phyloP scores from a whole-genome alignment of 2,888 invertebrate genomes.

The Zaprionus obscuricornis region DNA sequence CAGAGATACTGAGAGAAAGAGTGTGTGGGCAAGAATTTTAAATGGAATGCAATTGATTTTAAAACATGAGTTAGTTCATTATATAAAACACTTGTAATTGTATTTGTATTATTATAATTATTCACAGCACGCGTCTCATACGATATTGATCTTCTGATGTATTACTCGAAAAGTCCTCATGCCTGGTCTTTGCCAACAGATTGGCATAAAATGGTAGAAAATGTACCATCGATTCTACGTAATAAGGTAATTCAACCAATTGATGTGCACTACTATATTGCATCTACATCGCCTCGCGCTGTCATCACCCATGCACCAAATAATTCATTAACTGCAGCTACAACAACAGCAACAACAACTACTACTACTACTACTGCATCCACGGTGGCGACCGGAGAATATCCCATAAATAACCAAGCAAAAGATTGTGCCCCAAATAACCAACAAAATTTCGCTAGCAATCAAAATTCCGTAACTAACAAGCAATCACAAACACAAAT shows the following conservation, averaged over 20 bases:
- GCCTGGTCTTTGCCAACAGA: conserved; percentile 82
- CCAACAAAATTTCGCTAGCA: conserved; percentile 20
- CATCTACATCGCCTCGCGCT: conserved; percentile 42
- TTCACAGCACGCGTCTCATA: conserved; percentile 81
- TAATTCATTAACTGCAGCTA: conserved; percentile 52
- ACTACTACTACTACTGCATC: too few species aligned
- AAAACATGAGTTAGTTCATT: not conserved
- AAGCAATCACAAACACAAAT: conserved; percentile 27
- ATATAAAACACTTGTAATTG: too few species aligned
- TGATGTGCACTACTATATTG: conserved; percentile 30
- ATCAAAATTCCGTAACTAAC: conserved; percentile 51
- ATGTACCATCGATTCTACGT: conserved; percentile 81
- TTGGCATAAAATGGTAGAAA: conserved; percentile 81
- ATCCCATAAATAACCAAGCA: too few species aligned
- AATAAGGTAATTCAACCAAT: conserved; percentile 82
- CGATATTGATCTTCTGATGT: conserved; percentile 82
- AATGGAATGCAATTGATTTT: not conserved
- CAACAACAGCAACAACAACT: conserved; percentile 22
- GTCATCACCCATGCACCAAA: conserved; percentile 53
- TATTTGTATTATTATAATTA: too few species aligned
- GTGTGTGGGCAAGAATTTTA: too few species aligned
- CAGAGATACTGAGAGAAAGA: too few species aligned
- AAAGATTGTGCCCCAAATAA: conserved; percentile 5
- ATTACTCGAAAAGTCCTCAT: conserved; percentile 83
- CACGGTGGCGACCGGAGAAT: conserved; percentile 4